Evolutionary conservation across 2,113 vertebrate species (phyloP), one percentile per base, ranked within the genome.

Genomic region (Pseudorasbora parva): DNA sequence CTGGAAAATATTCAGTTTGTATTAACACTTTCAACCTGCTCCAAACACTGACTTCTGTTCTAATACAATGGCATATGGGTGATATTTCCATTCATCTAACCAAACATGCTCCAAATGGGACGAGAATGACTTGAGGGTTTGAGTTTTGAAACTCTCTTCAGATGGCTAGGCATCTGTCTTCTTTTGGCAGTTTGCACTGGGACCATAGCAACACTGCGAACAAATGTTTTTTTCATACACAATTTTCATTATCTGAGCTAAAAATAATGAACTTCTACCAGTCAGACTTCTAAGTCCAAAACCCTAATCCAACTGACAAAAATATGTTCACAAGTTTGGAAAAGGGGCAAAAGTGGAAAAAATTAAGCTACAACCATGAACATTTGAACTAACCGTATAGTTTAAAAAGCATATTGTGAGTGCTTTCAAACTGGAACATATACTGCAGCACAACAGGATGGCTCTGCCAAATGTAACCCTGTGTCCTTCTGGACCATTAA

Each of bases 161-260:
- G 72, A 84, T 87, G 72, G 78, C 71, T 30, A 25, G 82, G 60
- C 71, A 81, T 81, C 77, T 86, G 85, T 86, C 82, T 51, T 8
- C 21, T 54, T 23, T 64, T 83, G 59, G 49, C 76, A 4, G 47
- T 41, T 80, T 66, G 15, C 9, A 30, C 10, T 49, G 25, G 41
- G 59, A 49, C 9, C 1, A 64, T 66, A 30, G 15, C 27, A 25
- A 54, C 14, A 75, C 43, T 45, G 33, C 4, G 71, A 49, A 73
- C 72, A 49, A 71, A 30, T 64, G 57, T 10, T 75, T 47, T 51
- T 43, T n/a, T n/a, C 68, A 82, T 66, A 43, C 21, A 10, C 1
- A n/a, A 23, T 47, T 47, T 72, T 45, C n/a, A 25, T n/a, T 72
- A 23, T 72, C 47, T 47, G 21, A 72, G 68, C 21, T 41, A 72